Percentiles rank a stretch among this genome's conserved stretches.
Evolutionary conservation across 2,797 vertebrate genomes (phyloP).

Genomic region (Macrochelys suwanniensis): DNA sequence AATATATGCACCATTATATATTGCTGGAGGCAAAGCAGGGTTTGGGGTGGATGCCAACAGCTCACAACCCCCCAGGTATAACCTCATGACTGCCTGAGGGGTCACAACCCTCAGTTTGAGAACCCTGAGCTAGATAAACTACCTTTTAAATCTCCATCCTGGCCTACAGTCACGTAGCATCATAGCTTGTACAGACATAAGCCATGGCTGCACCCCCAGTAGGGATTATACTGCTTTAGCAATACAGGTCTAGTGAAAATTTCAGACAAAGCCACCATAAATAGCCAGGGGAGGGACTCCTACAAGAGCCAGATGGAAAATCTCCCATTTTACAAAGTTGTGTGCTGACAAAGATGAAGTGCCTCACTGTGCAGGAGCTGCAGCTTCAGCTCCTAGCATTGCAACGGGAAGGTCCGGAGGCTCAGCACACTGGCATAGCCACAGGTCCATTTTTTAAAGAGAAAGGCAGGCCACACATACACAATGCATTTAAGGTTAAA

Average conservation of each 20-base stretch:
- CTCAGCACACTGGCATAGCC: background rate
- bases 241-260: background rate
- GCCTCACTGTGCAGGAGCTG: background rate
- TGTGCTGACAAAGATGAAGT: background rate
- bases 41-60: no score
- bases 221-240: background rate
- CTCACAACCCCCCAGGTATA: no score
- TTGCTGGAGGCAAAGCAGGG: no score
- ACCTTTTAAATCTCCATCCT: background rate
- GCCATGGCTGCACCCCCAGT: background rate
- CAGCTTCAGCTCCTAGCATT: background rate
- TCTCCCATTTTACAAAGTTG: background rate
- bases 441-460: background rate
- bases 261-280: background rate
- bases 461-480: background rate
- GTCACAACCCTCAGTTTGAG: no score
- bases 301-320: no score
- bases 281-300: no score
- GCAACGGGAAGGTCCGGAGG: background rate
- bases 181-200: background rate
- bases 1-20: no score
- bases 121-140: background rate
- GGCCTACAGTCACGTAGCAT: background rate
- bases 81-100: no score
- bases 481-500: no score